Conservation (phyloP, 2,797 vertebrate genomes). For the Phrynocephalus forsythii region DNA sequence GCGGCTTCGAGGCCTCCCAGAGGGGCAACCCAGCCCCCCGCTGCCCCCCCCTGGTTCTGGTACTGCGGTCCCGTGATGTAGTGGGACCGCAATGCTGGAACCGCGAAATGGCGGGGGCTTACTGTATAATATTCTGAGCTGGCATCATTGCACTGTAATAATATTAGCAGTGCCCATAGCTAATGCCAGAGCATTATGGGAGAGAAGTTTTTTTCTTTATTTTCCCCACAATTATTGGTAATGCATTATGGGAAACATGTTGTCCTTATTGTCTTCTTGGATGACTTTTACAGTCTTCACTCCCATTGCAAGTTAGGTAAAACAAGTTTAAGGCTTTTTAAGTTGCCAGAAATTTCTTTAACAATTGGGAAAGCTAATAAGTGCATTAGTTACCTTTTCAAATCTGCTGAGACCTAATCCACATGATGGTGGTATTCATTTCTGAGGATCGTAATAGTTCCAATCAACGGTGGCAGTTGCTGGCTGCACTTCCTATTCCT, state of each 20-base stretch:
- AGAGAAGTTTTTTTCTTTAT: constrained; percentile 21
- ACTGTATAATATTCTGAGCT: constrained; percentile 6
- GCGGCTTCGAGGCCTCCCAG: no score
- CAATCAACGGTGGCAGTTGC: constrained; percentile 60
- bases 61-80: no score
- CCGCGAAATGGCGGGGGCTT: no score
- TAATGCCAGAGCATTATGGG: constrained; percentile 8
- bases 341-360: constrained; percentile 52
- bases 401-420: constrained; percentile 59
- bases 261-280: constrained; percentile 50
- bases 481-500: constrained; percentile 66
- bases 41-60: no score
- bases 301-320: constrained; percentile 58
- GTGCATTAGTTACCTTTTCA: constrained; percentile 54
- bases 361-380: constrained; percentile 60
- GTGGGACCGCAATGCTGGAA: no score
- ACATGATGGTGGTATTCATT: constrained; percentile 66
- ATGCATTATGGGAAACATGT: constrained; percentile 38
- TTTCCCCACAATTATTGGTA: constrained; percentile 27
- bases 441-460: constrained; percentile 60
- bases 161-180: background rate
- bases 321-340: background rate
- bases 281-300: constrained; percentile 45
- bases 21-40: no score
- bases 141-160: background rate